Evolutionary conservation across 2,797 vertebrate genomes (phyloP).

Genomic region (Eidolon dupreanum): DNA sequence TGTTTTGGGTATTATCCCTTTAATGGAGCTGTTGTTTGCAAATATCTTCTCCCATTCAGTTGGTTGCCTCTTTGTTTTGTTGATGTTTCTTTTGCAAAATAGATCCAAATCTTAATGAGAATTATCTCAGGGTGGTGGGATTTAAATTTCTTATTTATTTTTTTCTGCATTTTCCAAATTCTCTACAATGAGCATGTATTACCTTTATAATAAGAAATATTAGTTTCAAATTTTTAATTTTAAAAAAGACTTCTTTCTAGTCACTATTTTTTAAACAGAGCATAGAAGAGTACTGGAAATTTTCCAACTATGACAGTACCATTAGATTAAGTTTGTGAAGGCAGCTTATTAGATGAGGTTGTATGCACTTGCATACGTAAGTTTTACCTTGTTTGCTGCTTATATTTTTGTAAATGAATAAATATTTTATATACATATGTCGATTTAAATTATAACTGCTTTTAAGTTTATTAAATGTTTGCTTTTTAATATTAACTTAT

Average conservation of each 20-base stretch:
- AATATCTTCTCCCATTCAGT: no score
- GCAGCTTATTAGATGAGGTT: background rate
- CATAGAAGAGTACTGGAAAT: background rate
- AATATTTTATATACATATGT: background rate
- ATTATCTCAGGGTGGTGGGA: background rate
- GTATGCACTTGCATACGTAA: background rate
- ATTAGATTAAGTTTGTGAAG: background rate
- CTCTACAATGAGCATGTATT: background rate
- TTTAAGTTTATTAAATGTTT: background rate
- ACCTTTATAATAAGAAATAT: background rate
- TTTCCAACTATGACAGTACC: background rate
- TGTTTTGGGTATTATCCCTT: no score
- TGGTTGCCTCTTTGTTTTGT: no score
- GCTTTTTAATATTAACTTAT: background rate
- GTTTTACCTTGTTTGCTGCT: background rate
- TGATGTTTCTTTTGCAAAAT: background rate
- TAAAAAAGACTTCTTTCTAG: background rate
- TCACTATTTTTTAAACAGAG: background rate
- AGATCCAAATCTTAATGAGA: background rate
- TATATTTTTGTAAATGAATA: constrained; percentile 1
- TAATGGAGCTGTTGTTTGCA: no score
- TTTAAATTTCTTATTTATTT: background rate
- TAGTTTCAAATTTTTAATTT: background rate
- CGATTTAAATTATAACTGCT: background rate
- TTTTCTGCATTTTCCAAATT: background rate